Conservation (phyloP, 1,140 invertebrate genomes). For the Bombus breviceps region DNA sequence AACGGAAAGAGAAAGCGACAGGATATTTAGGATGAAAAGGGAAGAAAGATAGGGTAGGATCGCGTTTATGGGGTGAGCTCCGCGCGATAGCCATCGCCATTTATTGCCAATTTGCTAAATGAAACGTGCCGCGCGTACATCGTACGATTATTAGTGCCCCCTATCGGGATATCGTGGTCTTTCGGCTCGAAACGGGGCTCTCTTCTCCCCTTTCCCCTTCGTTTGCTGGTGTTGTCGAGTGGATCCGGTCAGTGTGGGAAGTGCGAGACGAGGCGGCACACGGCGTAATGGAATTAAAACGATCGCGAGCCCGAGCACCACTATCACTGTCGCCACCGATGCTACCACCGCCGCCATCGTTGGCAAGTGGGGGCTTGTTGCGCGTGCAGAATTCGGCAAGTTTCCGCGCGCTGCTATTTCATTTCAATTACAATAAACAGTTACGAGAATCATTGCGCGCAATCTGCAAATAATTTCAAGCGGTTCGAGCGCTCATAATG, state of each 20-base stretch:
- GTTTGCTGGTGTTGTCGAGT: too few relatives aligned
- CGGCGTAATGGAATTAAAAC: constrained; percentile 51
- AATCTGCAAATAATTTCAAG: constrained; percentile 39
- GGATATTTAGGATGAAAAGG: constrained; percentile 41
- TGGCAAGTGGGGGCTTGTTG: too few relatives aligned
- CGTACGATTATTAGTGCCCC: constrained; percentile 72
- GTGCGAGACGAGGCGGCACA: constrained; percentile 18
- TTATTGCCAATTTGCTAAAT: constrained; percentile 83
- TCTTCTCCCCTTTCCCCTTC: neutral
- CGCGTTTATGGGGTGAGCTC: constrained; percentile 72
- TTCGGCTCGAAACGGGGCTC: neutral
- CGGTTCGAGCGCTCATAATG: constrained; percentile 24
- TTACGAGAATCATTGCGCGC: constrained; percentile 21
- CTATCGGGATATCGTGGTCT: constrained; percentile 56
- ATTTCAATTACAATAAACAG: constrained; percentile 43
- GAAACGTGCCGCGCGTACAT: constrained; percentile 75
- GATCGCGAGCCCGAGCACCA: constrained; percentile 9
- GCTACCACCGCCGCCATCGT: neutral
- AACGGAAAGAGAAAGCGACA: neutral
- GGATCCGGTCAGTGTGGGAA: constrained; percentile 19
- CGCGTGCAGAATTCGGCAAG: neutral
- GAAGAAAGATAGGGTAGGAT: constrained; percentile 52
- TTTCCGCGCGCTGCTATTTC: constrained; percentile 4
- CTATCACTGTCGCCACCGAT: neutral
- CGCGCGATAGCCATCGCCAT: constrained; percentile 79